Base-by-base conservation (phyloP, 2,797 vertebrate species). In the Apogon hyalosoma region DNA sequence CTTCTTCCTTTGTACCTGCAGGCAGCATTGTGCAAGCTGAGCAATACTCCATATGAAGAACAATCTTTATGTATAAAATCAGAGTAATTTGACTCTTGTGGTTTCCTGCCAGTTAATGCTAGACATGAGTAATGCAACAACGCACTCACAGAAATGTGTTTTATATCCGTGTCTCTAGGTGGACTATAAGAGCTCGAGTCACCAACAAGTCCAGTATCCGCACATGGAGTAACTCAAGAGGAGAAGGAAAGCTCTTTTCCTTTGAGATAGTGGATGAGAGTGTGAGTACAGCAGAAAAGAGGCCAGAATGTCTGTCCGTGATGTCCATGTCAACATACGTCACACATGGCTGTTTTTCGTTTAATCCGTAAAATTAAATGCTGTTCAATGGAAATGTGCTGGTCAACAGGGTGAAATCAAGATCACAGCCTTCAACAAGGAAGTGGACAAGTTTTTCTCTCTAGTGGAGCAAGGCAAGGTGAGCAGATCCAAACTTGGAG, bases 391-490 rank as follows among this genome's bases (percentile, higher is more conserved):
- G 40, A 70, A 68, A 64, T 77, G 31, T 84, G 49, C 42, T 82
- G 87, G 31, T 88, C 75, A 68, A 73, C 91, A 98, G 98, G 98
- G 97, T 40, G 98, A 99, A 91, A 99, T 99, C 89, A 94, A 88
- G 94, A 95, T 96, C 63, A 96, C 97, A 38, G 98, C 95, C 76
- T 99, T 99, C 91, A 98, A 97, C 63, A 95, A 96, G 2, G 96
- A 98, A 90, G 97, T 90, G 88, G 98, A 99, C 92, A 98, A 94
- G 90, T 98, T 96, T 92, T 98, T 94, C 90, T 85, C 96, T 16
- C 92, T 98, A 41, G 93, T 99, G 77, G 97, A 99, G 86, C 87
- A 96, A 88, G 96, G 97, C 88, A 98, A 99, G 96, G 97, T 99
- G 94, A 91, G 88, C 58, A 68, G 33, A 63, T 67, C 45, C 61